These are phyloP conservation scores for Chaenogobius annularis DNA, from an alignment of 2,113 vertebrate species.

Conservation along the genomic window DNA sequence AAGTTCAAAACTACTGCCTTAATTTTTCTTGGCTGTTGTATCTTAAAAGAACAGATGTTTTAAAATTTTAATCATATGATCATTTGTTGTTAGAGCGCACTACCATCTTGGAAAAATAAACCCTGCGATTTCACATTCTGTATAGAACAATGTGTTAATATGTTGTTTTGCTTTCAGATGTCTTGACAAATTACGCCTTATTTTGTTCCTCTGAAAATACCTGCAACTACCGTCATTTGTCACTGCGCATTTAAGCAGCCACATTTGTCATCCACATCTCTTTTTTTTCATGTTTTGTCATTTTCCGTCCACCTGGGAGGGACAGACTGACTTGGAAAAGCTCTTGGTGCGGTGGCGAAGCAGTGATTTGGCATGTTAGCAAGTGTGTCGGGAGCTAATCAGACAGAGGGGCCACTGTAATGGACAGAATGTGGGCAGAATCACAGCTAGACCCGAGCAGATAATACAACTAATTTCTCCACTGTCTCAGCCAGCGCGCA, in stretches of 20 bases:
- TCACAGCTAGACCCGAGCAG: conserved; percentile 93
- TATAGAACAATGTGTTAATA: conserved; percentile 14
- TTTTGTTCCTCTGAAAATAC: conserved; percentile 10
- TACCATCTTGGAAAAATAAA: neutral
- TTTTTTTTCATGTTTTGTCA: conserved; percentile 13
- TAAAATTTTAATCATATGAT: neutral
- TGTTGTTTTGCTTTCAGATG: conserved; percentile 26
- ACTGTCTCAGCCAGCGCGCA: conserved; percentile 85
- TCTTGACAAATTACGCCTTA: conserved; percentile 7
- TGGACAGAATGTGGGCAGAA: conserved; percentile 98
- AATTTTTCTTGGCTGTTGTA: conserved; percentile 1
- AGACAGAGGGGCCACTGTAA: conserved; percentile 95
- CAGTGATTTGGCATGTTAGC: conserved; percentile 99
- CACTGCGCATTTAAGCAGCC: conserved; percentile 31
- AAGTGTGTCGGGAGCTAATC: conserved; percentile 96
- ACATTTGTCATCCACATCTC: conserved; percentile 33
- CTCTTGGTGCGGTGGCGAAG: conserved; percentile 85
- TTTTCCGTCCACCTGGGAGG: conserved; percentile 26
- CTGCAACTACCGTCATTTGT: conserved; percentile 35
- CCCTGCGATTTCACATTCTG: neutral
- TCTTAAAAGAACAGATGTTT: conserved; percentile 2
- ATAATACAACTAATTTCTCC: conserved; percentile 98
- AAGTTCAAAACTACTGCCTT: neutral
- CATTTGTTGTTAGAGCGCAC: neutral
- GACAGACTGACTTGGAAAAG: conserved; percentile 71